Percentiles rank a stretch among this genome's conserved stretches.
These are phyloP conservation scores for Amblyopsis rosae DNA, from an alignment of 2,113 vertebrate species.

Conservation along the genomic window DNA sequence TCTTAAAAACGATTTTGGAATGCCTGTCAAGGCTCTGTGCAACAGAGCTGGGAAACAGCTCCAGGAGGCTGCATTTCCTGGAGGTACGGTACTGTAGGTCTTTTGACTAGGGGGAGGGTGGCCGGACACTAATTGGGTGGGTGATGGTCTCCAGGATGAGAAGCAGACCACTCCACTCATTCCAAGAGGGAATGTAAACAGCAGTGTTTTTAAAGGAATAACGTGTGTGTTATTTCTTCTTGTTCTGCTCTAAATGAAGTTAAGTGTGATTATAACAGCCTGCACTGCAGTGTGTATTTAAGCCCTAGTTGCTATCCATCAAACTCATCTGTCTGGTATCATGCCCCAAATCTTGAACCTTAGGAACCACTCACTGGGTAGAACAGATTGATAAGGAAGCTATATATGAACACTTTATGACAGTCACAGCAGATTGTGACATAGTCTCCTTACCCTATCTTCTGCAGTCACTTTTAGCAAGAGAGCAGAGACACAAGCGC, in stretches of 20 bases:
- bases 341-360: too few relatives aligned
- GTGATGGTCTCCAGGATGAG: conserved; percentile 41
- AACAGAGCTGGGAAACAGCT: conserved; percentile 11
- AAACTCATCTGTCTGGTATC: too few relatives aligned
- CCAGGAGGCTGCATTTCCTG: conserved; percentile 21
- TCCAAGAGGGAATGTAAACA: conserved; percentile 64
- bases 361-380: too few relatives aligned
- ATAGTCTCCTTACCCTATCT: not conserved
- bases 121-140: conserved; percentile 28
- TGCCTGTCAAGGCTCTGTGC: conserved; percentile 18
- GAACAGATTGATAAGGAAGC: not conserved
- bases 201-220: conserved; percentile 33
- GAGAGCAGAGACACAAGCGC: conserved; percentile 15
- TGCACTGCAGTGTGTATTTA: not conserved
- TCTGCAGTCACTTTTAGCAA: conserved; percentile 26
- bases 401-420: not conserved
- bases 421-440: not conserved
- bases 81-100: conserved; percentile 4
- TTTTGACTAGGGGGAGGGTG: conserved; percentile 5
- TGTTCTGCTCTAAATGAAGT: conserved; percentile 25
- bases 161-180: conserved; percentile 38
- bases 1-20: not conserved
- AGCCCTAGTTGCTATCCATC: too few relatives aligned
- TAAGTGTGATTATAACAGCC: conserved; percentile 8
- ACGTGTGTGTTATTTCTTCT: conserved; percentile 30